Evolutionary conservation across 2,888 invertebrate species (phyloP), one percentile per base, ranked within the genome.

Genomic region (Hesperia comma): DNA sequence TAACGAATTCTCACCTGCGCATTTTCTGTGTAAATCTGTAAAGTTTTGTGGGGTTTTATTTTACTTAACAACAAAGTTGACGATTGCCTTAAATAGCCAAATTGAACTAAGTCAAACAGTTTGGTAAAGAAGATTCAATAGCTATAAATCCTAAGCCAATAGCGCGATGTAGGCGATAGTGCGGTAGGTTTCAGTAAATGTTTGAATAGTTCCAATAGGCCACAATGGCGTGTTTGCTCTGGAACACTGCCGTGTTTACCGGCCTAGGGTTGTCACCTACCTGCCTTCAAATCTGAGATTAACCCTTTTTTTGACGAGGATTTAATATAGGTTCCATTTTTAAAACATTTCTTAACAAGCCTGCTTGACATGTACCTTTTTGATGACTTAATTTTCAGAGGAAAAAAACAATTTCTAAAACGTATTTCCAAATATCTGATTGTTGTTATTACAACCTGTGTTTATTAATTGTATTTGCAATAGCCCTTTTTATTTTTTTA

Each of bases 171-270:
- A 40, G 49, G 54, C 26, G 63, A 57, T 63, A 57, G 41, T 10
- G 46, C 63, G 57, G 57, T 49, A 63, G 57, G 55, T 68, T 68
- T 70, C 43, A 63, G 73, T 67, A 70, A 73, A 73, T 79, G 76
- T 80, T 81, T 81, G 77, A 73, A 73, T 76, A 77, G 68, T 69
- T 58, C 72, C 75, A 77, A 76, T 77, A 74, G 68, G 41, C 57
- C 57, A 64, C 63, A 64, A 58, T 64, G 46, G 40, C 46, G 56
- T 63, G 64, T 64, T 77, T 76, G 75, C 79, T 74, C 73, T 74
- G 67, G 68, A 70, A 56, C 71, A 72, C 74, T 53, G 46, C 69
- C 57, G 60, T 69, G 69, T 75, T 73, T 70, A 72, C 73, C 57
- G 67, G 66, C 68, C 63, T 64, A 64, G 64, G 64, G 49, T 14